A percentile compares a stretch with the other conserved stretches of the same genome.
Conservation (phyloP, 1,140 invertebrate species). For the Pseudobourletiella spinata region DNA sequence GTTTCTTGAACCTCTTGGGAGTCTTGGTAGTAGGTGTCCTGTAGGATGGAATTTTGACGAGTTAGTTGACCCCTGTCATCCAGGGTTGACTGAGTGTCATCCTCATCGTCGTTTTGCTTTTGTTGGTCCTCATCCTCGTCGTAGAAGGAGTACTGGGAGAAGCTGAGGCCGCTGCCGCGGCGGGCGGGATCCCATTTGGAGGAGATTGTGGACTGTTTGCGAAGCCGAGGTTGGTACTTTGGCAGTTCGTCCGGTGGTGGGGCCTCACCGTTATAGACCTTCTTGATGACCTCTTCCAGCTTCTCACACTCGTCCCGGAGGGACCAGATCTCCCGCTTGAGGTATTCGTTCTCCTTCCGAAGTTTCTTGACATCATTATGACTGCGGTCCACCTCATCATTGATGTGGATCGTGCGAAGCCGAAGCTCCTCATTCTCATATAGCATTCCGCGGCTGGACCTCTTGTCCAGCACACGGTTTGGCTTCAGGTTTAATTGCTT, state of each 20-base stretch:
- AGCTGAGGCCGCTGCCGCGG: neutral
- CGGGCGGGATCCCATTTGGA: neutral
- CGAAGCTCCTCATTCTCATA: slow-evolving; percentile 81
- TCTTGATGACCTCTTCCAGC: slow-evolving; percentile 64
- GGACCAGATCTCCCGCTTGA: slow-evolving; percentile 74
- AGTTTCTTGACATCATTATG: slow-evolving; percentile 81
- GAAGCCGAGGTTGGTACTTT: neutral
- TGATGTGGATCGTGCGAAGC: slow-evolving; percentile 79
- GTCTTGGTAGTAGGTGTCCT: slow-evolving; percentile 32
- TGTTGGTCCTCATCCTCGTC: neutral
- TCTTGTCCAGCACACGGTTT: slow-evolving; percentile 50
- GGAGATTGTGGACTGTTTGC: neutral
- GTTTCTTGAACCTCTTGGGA: neutral
- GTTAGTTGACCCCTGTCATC: neutral
- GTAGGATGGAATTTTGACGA: slow-evolving; percentile 15
- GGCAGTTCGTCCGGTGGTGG: slow-evolving; percentile 35
- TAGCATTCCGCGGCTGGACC: slow-evolving; percentile 41
- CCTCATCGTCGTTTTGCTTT: slow-evolving; percentile 39
- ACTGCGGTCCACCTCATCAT: slow-evolving; percentile 83
- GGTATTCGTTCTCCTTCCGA: slow-evolving; percentile 72
- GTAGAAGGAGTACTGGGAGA: neutral
- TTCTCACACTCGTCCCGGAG: slow-evolving; percentile 78
- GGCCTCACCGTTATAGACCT: slow-evolving; percentile 37
- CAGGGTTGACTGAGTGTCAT: slow-evolving; percentile 17
- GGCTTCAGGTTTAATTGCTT: slow-evolving; percentile 62